These are phyloP conservation scores for Threskiornis aethiopicus DNA, from an alignment of 2,797 vertebrate genomes.

Conservation along the genomic window DNA sequence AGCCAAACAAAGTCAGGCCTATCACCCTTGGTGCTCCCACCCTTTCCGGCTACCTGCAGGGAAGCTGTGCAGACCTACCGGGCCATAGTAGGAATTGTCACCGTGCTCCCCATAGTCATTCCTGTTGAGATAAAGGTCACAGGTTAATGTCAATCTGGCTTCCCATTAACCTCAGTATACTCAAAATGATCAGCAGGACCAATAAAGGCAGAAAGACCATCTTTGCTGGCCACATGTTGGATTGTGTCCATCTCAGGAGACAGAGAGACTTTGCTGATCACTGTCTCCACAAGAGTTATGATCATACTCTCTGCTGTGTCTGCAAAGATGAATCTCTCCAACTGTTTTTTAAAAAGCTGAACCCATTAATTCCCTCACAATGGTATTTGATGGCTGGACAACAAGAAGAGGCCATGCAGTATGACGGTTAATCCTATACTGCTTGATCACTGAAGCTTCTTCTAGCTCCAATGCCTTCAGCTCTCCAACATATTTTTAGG, in stretches of 20 bases:
- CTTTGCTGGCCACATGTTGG: background rate
- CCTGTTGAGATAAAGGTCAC: constrained; percentile 56
- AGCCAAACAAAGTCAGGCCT: background rate
- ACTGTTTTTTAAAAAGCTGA: background rate
- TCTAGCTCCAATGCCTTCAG: background rate
- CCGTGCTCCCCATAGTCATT: constrained; percentile 77
- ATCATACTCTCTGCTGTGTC: background rate
- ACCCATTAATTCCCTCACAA: background rate
- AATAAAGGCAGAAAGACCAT: background rate
- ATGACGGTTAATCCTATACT: background rate
- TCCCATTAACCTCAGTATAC: background rate
- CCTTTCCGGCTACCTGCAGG: background rate
- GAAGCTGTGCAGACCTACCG: constrained; percentile 62
- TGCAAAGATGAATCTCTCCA: background rate
- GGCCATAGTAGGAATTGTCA: constrained; percentile 74
- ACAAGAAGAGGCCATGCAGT: background rate
- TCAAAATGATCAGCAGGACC: background rate
- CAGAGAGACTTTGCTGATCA: background rate
- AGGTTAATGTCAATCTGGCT: background rate
- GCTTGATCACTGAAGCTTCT: background rate
- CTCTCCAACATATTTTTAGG: background rate
- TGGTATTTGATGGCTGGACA: background rate
- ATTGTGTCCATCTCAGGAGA: background rate
- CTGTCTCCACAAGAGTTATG: background rate
- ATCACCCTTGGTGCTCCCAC: background rate